Conservation (phyloP, 2,797 vertebrate species). For the Eutrigla gurnardus region DNA sequence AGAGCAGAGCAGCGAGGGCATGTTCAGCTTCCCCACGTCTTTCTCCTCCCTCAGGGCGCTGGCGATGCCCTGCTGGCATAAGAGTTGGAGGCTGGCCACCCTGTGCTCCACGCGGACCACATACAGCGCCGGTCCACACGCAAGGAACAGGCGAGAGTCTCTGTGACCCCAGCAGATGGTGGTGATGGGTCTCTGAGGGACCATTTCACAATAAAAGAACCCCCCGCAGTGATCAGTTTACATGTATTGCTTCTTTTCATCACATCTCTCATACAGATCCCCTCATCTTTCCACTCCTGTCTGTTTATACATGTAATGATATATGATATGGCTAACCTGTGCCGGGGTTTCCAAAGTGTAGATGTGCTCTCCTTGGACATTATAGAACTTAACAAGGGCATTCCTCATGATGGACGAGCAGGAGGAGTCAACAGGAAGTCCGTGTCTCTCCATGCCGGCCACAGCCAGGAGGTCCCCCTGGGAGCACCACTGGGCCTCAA, state of each 20-base stretch:
- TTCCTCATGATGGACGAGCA: conserved; percentile 89
- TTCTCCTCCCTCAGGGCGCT: conserved; percentile 94
- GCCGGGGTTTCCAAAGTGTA: conserved; percentile 98
- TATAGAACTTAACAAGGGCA: conserved; percentile 97
- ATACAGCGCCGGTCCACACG: conserved; percentile 93
- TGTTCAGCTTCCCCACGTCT: conserved; percentile 94
- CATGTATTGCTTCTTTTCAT: background rate
- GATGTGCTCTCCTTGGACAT: conserved; percentile 96
- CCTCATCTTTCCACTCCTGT: background rate
- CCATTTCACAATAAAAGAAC: conserved; percentile 9
- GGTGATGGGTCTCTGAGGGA: conserved; percentile 93
- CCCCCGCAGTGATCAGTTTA: background rate
- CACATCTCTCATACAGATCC: background rate
- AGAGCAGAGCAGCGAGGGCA: conserved; percentile 96
- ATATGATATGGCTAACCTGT: conserved; percentile 83
- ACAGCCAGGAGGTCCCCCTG: conserved; percentile 98
- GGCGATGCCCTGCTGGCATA: conserved; percentile 97
- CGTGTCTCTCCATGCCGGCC: conserved; percentile 95
- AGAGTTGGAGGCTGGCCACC: conserved; percentile 94
- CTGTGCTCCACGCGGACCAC: conserved; percentile 97
- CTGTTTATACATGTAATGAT: background rate
- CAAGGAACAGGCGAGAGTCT: conserved; percentile 96
- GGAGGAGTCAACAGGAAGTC: conserved; percentile 86
- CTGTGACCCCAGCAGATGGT: conserved; percentile 99
- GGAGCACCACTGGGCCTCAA: conserved; percentile 98